A percentile compares a stretch with the other conserved stretches of the same genome.
phyloP scores from a whole-genome alignment of 2,888 invertebrate species.

The Heliconius charithonia region DNA sequence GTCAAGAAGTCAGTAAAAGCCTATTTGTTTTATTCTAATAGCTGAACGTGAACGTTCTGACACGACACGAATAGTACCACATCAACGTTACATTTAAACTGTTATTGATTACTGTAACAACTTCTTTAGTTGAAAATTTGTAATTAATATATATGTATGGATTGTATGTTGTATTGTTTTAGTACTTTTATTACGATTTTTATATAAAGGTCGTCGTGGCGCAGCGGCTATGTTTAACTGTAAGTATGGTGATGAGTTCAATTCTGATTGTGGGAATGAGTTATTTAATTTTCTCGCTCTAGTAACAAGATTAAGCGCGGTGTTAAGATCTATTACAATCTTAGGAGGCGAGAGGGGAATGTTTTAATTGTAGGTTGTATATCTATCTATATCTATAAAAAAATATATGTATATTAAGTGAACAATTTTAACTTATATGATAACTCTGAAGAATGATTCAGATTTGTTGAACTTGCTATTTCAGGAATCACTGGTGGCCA shows the following conservation, averaged over 20 bases:
- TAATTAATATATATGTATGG: not conserved
- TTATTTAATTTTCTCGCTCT: no score
- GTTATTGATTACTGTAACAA: slow-evolving; percentile 41
- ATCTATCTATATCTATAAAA: no score
- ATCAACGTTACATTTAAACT: slow-evolving; percentile 28
- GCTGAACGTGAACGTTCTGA: slow-evolving; percentile 50
- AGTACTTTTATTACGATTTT: not conserved
- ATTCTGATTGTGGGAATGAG: not conserved
- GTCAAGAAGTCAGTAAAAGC: slow-evolving; percentile 53
- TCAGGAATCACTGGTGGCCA: no score
- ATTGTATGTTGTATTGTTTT: not conserved
- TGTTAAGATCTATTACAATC: no score
- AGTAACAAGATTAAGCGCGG: no score
- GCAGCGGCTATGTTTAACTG: no score
- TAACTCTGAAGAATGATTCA: no score
- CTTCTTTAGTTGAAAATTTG: slow-evolving; percentile 22
- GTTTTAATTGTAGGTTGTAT: no score
- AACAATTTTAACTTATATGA: no score
- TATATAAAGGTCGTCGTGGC: not conserved
- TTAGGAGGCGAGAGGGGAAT: no score
- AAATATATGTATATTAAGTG: no score
- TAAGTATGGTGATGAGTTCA: not conserved
- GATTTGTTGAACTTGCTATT: no score
- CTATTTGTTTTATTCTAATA: slow-evolving; percentile 55
- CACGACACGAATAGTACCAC: slow-evolving; percentile 43